phyloP scores from a whole-genome alignment of 2,888 invertebrate species.

The Pristionchus exspectatus region DNA sequence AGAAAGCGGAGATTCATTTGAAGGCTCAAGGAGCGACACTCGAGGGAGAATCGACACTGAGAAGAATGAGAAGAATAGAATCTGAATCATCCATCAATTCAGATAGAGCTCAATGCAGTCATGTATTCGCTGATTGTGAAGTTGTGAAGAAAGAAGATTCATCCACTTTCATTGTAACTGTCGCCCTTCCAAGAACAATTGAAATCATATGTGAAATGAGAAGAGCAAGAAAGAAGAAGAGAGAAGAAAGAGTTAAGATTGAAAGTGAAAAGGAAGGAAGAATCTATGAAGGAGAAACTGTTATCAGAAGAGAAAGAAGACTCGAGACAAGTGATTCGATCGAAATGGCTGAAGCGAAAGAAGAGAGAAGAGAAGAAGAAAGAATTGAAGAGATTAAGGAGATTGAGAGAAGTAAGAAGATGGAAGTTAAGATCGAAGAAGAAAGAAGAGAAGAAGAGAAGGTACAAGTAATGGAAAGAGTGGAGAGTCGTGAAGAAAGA shows the following conservation, averaged over 20 bases:
- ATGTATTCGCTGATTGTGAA: conserved; percentile 76
- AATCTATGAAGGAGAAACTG: conserved; percentile 68
- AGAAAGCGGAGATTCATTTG: conserved; percentile 70
- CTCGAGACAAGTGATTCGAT: conserved; percentile 51
- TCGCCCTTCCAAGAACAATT: conserved; percentile 63
- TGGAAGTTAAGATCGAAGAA: conserved; percentile 43
- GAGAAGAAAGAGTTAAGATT: conserved; percentile 63
- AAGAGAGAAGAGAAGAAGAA: conserved; percentile 13
- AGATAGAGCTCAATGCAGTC: conserved; percentile 61
- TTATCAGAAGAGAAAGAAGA: conserved; percentile 62
- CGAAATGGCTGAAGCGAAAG: conserved; percentile 26
- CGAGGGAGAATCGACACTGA: conserved; percentile 68
- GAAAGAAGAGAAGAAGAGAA: not conserved
- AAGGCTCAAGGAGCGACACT: conserved; percentile 71
- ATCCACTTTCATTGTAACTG: conserved; percentile 71
- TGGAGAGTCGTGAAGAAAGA: conserved; percentile 38
- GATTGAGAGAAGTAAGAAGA: conserved; percentile 47
- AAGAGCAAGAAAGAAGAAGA: conserved; percentile 59
- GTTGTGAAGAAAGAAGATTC: conserved; percentile 74
- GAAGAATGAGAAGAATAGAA: conserved; percentile 65
- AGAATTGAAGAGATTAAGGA: conserved; percentile 21
- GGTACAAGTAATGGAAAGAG: conserved; percentile 41
- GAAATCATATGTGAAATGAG: conserved; percentile 51
- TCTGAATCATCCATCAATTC: conserved; percentile 61
- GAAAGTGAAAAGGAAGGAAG: conserved; percentile 66